Evolutionary conservation across 1,140 invertebrate genomes (phyloP), one percentile per base, ranked within the genome.

Genomic region (Wiebesia pumilae): DNA sequence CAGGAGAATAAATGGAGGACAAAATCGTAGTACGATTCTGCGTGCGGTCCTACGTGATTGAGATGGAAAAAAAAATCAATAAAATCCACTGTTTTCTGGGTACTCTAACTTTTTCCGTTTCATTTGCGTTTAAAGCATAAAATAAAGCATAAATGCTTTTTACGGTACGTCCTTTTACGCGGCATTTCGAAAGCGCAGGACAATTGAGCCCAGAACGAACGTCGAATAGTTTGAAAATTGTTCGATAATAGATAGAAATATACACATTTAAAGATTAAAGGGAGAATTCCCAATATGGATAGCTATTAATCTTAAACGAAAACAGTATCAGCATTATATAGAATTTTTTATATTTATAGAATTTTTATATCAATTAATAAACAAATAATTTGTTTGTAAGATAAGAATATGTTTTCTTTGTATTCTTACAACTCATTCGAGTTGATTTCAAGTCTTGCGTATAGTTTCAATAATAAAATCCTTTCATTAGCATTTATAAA

Each of bases 51-150:
- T 24, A 21, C 80, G 80, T 80, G 62, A 85, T 54, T 54, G 77
- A 80, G 75, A 85, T 71, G 38, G 58, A 71, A 79, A 71, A 71
- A 79, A 71, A 80, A 67, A 85, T 85, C 54, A 33, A 65, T 65
- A n/a, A 80, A 84, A 51, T 47, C 30, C n/a, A 43, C 54, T 24
- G 24, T 47, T 43, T 47, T 58, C 54, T 16, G 69, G 43, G 0
- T 16, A 19, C 16, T 33, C 35, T 75, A 33, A 3, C 33, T 40
- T 40, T 40, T 75, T 54, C 47, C 30, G 7, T 35, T 35, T 79
- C 30, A 54, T 79, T 79, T 51, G 10, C 47, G n/a, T 12, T 19
- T 65, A 65, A 4, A 65, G n/a, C n/a, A n/a, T n/a, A n/a, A n/a
- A 47, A 12, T 47, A 47, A 7, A 10, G 19, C 51, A 54, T 54